Evolutionary conservation across 2,113 vertebrate species (phyloP).

Genomic region (Narcine bancroftii): DNA sequence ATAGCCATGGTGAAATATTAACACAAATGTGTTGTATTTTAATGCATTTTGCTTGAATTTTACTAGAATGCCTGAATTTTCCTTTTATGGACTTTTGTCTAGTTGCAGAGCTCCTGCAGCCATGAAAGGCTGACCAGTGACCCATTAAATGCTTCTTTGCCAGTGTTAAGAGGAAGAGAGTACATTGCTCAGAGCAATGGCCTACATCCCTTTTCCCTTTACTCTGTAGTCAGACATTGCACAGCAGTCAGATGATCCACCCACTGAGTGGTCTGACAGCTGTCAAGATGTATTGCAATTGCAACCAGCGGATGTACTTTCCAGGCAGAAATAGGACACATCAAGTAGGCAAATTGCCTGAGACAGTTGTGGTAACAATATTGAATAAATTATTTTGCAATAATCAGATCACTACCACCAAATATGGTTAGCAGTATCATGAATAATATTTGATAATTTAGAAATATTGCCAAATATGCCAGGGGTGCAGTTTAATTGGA

Average conservation of each 20-base stretch:
- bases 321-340: neutral
- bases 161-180: neutral
- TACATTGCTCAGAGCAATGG: neutral
- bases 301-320: neutral
- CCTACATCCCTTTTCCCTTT: neutral
- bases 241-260: neutral
- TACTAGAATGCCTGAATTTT: neutral
- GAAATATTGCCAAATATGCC: no score
- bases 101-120: neutral
- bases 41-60: neutral
- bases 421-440: neutral
- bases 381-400: neutral
- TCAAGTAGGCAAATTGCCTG: neutral
- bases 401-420: neutral
- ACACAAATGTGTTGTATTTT: neutral
- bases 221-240: neutral
- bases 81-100: constrained; percentile 6
- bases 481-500: no score
- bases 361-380: neutral
- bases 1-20: no score
- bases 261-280: constrained; percentile 1
- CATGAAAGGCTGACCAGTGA: neutral
- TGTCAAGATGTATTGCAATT: neutral
- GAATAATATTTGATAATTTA: neutral
- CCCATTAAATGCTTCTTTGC: neutral